These are phyloP conservation scores for Chymomyza amoena DNA, from an alignment of 2,888 invertebrate species.

Conservation along the genomic window DNA sequence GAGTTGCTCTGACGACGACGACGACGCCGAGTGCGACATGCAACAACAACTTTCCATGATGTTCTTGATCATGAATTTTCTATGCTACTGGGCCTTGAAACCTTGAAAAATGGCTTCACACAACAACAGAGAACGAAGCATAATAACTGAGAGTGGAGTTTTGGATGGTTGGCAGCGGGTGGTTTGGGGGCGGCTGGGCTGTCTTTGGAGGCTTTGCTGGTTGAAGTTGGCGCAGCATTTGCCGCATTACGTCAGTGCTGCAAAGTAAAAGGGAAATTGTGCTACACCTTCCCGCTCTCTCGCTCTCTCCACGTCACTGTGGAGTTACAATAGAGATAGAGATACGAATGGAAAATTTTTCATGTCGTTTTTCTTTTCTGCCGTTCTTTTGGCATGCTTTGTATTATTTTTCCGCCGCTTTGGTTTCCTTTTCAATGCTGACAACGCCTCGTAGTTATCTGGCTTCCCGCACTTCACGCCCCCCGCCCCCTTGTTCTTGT, in stretches of 20 bases:
- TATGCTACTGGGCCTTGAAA: conserved; percentile 78
- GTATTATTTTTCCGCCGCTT: conserved; percentile 56
- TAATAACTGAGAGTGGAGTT: conserved; percentile 6
- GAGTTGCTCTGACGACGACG: conserved; percentile 16
- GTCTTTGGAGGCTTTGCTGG: conserved; percentile 16
- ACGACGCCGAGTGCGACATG: too few relatives aligned
- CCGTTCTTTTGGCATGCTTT: conserved; percentile 37
- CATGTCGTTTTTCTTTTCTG: conserved; percentile 30
- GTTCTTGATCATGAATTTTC: conserved; percentile 78
- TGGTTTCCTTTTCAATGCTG: conserved; percentile 48
- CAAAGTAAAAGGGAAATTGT: conserved; percentile 71
- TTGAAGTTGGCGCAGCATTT: conserved; percentile 53
- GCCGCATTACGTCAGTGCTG: conserved; percentile 70
- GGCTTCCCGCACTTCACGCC: conserved; percentile 9
- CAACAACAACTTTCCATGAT: conserved; percentile 72
- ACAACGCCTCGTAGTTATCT: conserved; percentile 9
- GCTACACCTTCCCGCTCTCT: conserved; percentile 33
- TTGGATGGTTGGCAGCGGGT: conserved; percentile 1
- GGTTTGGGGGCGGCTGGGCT: not conserved
- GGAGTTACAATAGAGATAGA: conserved; percentile 21
- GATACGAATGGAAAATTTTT: conserved; percentile 9
- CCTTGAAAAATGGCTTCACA: conserved; percentile 60
- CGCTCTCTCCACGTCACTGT: not conserved
- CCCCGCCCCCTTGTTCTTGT: not conserved
- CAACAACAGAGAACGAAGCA: conserved; percentile 2